Evolutionary conservation across 1,140 invertebrate species (phyloP).

Genomic region (Drosophila tropicalis): DNA sequence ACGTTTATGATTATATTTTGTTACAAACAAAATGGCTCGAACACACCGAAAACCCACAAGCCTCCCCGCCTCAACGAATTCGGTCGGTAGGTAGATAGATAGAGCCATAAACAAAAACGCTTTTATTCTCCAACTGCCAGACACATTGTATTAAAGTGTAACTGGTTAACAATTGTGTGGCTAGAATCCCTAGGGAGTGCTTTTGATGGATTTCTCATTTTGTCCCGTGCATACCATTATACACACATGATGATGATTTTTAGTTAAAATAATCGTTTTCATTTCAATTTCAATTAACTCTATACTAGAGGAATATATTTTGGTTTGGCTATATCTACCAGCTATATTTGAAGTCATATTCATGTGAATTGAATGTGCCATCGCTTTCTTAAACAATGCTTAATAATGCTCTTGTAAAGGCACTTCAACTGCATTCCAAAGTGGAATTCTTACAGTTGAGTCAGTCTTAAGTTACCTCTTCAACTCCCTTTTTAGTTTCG

Average conservation of each 20-base stretch:
- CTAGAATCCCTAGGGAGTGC: constrained; percentile 51
- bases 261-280: constrained; percentile 22
- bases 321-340: too few species aligned
- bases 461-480: constrained; percentile 7
- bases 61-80: neutral
- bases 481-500: constrained; percentile 15
- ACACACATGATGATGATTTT: neutral
- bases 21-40: constrained; percentile 63
- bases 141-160: constrained; percentile 79
- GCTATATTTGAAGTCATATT: constrained; percentile 28
- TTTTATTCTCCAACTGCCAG: constrained; percentile 38
- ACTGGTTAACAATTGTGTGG: constrained; percentile 74
- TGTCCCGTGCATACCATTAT: neutral
- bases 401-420: neutral
- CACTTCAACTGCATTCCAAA: constrained; percentile 3
- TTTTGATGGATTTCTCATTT: constrained; percentile 56
- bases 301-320: neutral
- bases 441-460: neutral
- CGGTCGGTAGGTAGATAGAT: neutral
- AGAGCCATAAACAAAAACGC: constrained; percentile 41
- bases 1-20: constrained; percentile 82
- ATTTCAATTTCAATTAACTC: constrained; percentile 68
- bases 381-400: constrained; percentile 23
- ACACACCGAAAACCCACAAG: constrained; percentile 9
- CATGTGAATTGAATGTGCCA: constrained; percentile 34